These are phyloP conservation scores for Nebria ingens DNA, from an alignment of 1,140 invertebrate species.

Conservation along the genomic window DNA sequence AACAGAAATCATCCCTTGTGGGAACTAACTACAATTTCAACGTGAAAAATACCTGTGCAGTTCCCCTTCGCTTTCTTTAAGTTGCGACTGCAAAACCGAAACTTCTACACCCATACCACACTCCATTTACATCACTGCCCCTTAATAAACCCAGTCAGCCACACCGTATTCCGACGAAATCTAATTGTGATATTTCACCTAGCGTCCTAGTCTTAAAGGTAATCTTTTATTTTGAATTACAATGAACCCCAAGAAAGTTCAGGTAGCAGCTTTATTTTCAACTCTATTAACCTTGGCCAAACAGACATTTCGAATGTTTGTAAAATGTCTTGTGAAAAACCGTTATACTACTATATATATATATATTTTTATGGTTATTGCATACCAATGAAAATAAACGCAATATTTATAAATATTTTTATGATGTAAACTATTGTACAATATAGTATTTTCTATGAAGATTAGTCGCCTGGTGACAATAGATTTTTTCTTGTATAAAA, in stretches of 20 bases:
- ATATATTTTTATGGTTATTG: too few relatives aligned
- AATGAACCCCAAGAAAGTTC: not conserved
- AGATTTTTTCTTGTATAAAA: too few relatives aligned
- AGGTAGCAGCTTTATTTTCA: not conserved
- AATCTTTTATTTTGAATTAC: conserved; percentile 8
- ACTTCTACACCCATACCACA: not conserved
- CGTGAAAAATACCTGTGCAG: not conserved
- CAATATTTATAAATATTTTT: too few relatives aligned
- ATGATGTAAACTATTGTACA: too few relatives aligned
- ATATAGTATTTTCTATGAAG: too few relatives aligned
- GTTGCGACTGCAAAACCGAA: not conserved
- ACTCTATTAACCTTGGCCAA: not conserved
- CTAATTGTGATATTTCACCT: not conserved
- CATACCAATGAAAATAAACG: too few relatives aligned
- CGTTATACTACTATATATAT: not conserved
- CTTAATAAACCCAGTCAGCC: not conserved
- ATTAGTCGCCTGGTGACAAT: too few relatives aligned
- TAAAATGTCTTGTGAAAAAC: conserved; percentile 4
- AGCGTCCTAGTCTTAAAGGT: not conserved
- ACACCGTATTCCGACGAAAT: not conserved
- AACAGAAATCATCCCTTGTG: not conserved
- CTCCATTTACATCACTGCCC: not conserved
- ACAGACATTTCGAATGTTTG: not conserved
- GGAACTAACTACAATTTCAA: conserved; percentile 1
- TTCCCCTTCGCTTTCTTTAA: not conserved